These are phyloP conservation scores for Acleris literana DNA, from an alignment of 2,888 invertebrate genomes.

Conservation along the genomic window DNA sequence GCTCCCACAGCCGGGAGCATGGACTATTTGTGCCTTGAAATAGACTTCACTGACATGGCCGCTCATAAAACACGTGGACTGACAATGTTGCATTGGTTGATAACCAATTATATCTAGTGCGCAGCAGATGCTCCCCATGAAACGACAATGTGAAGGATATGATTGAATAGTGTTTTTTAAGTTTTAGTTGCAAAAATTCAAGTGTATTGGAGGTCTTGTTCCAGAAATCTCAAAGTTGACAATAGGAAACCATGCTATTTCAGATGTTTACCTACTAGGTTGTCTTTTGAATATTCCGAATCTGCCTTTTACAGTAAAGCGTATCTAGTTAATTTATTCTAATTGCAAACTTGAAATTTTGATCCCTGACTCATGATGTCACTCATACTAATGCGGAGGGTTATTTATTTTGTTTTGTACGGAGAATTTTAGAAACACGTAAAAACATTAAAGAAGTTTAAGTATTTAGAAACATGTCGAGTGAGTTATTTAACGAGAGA, in stretches of 20 bases:
- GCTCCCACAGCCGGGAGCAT: conserved; percentile 40
- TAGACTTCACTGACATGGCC: conserved; percentile 47
- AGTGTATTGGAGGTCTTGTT: neutral
- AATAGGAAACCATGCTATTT: neutral
- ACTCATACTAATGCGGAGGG: too few relatives aligned
- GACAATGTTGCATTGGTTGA: conserved; percentile 43
- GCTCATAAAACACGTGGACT: conserved; percentile 41
- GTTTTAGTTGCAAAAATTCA: neutral
- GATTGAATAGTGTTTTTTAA: neutral
- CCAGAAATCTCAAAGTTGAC: neutral
- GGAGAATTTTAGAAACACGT: too few relatives aligned
- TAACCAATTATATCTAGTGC: conserved; percentile 33
- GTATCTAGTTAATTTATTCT: too few relatives aligned
- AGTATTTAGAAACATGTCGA: too few relatives aligned
- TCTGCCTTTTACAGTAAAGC: too few relatives aligned
- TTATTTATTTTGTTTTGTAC: too few relatives aligned
- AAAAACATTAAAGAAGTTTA: too few relatives aligned
- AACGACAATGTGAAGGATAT: conserved; percentile 36
- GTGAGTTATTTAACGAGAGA: too few relatives aligned
- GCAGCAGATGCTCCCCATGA: conserved; percentile 23
- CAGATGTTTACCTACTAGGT: neutral
- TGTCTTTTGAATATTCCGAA: neutral
- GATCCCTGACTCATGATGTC: too few relatives aligned
- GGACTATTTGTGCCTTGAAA: conserved; percentile 44
- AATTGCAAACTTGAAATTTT: too few relatives aligned